These are phyloP conservation scores for Psammodynastes pulverulentus DNA, from an alignment of 2,113 vertebrate genomes.

Conservation along the genomic window DNA sequence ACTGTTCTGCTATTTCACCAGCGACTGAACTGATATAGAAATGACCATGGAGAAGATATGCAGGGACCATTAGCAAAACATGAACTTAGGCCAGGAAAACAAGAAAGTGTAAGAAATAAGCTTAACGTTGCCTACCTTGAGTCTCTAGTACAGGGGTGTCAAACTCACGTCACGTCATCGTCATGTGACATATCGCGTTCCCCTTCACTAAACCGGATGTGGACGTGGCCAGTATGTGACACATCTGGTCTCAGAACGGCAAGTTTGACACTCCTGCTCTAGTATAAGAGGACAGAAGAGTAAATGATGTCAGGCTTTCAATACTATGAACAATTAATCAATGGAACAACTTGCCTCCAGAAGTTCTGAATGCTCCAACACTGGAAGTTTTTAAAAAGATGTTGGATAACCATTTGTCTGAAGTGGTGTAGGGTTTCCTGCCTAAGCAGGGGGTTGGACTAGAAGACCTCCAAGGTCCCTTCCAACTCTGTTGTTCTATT, in stretches of 20 bases:
- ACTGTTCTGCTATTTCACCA: background rate
- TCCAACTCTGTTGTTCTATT: no score
- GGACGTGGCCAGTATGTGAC: no score
- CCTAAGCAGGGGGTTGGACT: no score
- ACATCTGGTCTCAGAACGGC: accelerated
- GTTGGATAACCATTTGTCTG: no score
- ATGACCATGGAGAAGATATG: background rate
- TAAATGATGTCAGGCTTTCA: background rate
- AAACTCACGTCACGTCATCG: background rate
- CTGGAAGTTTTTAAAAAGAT: no score
- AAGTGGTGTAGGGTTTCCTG: no score
- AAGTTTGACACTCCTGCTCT: background rate
- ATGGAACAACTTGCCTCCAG: no score
- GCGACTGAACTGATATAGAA: background rate
- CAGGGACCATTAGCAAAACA: background rate
- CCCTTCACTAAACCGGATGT: no score
- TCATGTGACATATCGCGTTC: no score
- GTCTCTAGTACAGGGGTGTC: background rate
- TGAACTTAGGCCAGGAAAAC: background rate
- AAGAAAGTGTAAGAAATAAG: background rate
- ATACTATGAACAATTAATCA: background rate
- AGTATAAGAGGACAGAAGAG: background rate
- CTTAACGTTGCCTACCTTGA: background rate
- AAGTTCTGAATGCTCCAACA: no score
- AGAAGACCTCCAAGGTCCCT: no score